Evolutionary conservation across 2,888 invertebrate genomes (phyloP).

Genomic region (Magallana nippona): DNA sequence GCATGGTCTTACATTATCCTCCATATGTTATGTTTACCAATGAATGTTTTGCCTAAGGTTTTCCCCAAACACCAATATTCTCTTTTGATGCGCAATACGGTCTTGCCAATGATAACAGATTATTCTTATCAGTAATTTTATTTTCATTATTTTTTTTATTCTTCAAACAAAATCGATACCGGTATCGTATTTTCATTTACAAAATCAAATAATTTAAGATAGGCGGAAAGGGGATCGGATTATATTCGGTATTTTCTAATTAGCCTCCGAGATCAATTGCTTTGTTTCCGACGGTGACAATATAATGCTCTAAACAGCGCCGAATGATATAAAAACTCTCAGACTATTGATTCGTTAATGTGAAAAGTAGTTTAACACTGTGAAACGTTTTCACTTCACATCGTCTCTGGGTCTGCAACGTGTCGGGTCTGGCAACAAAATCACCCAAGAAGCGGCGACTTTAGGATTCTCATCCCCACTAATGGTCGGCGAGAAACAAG

Average conservation of each 20-base stretch:
- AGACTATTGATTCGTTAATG: slow-evolving; percentile 1
- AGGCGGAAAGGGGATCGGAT: not conserved
- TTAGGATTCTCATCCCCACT: not conserved
- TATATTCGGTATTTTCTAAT: slow-evolving; percentile 4
- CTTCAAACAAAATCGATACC: too few species aligned
- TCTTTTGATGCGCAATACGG: too few species aligned
- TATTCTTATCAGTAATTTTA: too few species aligned
- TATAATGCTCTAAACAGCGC: slow-evolving; percentile 16
- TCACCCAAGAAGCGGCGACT: not conserved
- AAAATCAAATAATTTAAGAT: not conserved
- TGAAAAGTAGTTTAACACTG: slow-evolving; percentile 23
- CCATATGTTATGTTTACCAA: too few species aligned
- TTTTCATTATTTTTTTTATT: too few species aligned
- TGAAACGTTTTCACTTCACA: slow-evolving; percentile 13
- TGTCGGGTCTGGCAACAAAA: not conserved
- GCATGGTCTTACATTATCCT: too few species aligned
- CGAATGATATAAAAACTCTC: not conserved
- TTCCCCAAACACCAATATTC: too few species aligned
- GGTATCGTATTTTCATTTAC: not conserved
- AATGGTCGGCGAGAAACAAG: not conserved
- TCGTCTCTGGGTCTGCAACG: not conserved
- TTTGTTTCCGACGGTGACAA: not conserved
- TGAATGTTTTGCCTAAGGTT: too few species aligned
- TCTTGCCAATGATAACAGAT: too few species aligned
- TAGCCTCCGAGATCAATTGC: slow-evolving; percentile 18